Percentiles rank a stretch among this genome's conserved stretches.
phyloP scores from a whole-genome alignment of 2,888 invertebrate genomes.

The Empis livida region DNA sequence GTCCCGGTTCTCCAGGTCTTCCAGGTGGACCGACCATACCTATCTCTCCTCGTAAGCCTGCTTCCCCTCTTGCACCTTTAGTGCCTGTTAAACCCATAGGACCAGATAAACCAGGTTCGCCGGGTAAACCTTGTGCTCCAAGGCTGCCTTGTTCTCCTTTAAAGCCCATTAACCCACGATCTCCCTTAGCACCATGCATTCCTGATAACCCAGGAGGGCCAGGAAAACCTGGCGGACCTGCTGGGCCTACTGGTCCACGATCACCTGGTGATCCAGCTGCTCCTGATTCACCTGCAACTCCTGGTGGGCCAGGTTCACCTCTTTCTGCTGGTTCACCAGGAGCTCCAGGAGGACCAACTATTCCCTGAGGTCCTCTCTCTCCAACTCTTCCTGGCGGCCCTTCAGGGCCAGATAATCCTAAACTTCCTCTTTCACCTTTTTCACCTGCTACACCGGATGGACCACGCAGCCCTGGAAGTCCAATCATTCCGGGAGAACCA shows the following conservation, averaged over 20 bases:
- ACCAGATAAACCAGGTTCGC: conserved; percentile 41
- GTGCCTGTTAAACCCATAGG: conserved; percentile 48
- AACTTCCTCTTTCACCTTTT: conserved; percentile 48
- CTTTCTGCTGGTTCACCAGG: conserved; percentile 72
- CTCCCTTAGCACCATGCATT: conserved; percentile 58
- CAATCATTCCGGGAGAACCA: conserved; percentile 67
- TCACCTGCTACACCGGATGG: conserved; percentile 48
- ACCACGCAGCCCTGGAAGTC: conserved; percentile 59
- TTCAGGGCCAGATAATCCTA: conserved; percentile 59
- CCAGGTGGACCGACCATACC: conserved; percentile 68
- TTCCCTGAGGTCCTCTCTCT: conserved; percentile 66
- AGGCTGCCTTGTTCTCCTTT: conserved; percentile 63
- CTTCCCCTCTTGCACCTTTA: conserved; percentile 63
- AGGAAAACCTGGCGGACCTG: conserved; percentile 54
- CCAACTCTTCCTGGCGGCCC: conserved; percentile 56
- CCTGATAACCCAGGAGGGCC: conserved; percentile 58
- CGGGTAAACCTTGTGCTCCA: conserved; percentile 44
- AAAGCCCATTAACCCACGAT: conserved; percentile 53
- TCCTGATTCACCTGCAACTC: conserved; percentile 55
- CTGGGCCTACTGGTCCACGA: conserved; percentile 55
- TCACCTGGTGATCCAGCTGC: conserved; percentile 64
- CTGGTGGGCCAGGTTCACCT: conserved; percentile 62
- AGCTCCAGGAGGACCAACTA: conserved; percentile 57
- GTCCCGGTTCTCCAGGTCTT: conserved; percentile 60
- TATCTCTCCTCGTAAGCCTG: conserved; percentile 60